phyloP scores from a whole-genome alignment of 2,888 invertebrate species.

The Seira musarum region DNA sequence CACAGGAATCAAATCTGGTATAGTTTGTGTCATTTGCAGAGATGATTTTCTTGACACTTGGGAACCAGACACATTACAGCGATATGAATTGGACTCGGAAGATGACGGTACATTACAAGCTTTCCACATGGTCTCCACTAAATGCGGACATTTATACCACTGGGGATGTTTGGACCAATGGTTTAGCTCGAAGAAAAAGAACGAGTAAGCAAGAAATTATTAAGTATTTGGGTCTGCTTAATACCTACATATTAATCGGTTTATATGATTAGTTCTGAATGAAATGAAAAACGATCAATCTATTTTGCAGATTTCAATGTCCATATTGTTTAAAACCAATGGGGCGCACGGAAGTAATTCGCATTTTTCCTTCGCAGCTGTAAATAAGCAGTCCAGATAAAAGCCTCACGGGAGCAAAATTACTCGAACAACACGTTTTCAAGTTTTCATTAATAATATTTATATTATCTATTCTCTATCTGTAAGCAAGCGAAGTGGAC shows the following conservation, averaged over 20 bases:
- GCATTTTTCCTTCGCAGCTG: slow-evolving; percentile 64
- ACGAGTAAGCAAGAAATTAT: slow-evolving; percentile 37
- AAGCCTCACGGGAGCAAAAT: no score
- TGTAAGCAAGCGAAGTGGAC: no score
- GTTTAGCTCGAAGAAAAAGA: slow-evolving; percentile 60
- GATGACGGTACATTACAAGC: slow-evolving; percentile 12
- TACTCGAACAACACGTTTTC: no score
- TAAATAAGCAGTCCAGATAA: no score
- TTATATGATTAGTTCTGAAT: no score
- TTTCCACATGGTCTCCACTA: slow-evolving; percentile 60
- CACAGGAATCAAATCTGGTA: slow-evolving; percentile 57
- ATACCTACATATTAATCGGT: slow-evolving; percentile 1
- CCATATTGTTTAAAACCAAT: slow-evolving; percentile 62
- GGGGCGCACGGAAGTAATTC: slow-evolving; percentile 57
- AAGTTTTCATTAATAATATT: no score
- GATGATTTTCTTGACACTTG: slow-evolving; percentile 65
- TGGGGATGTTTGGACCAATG: slow-evolving; percentile 58
- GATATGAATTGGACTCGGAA: no score
- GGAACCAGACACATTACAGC: slow-evolving; percentile 38
- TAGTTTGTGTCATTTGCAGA: slow-evolving; percentile 67
- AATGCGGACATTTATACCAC: slow-evolving; percentile 66
- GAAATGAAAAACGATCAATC: no score
- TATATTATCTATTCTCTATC: no score
- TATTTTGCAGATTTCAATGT: slow-evolving; percentile 58
- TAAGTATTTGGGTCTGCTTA: no score